Base-by-base conservation (phyloP, 2,888 invertebrate species). In the Tigriopus californicus region DNA sequence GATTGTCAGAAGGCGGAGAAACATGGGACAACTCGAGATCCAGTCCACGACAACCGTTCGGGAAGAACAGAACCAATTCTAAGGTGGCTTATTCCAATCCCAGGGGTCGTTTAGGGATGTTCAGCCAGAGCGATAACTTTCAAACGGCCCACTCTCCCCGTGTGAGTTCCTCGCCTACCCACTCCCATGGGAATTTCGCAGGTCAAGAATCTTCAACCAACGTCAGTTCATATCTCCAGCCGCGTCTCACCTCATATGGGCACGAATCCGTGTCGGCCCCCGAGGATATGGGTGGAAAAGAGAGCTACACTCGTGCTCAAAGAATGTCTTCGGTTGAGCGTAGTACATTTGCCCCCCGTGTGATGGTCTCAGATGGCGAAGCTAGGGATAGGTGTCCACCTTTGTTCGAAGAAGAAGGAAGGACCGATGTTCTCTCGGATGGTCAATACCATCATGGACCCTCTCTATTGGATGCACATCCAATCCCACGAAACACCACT, bases 401-500 rank as follows among this genome's bases (percentile, higher is more conserved):
- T 57, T 44, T 61, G 48, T 41, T 51, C 10, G 57, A 53, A 15
- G 56, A 55, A 47, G 15, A 53, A 52, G 57, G 53, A 53, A 61
- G 58, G 18, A 25, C 54, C 51, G 55, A 59, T 25, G 41, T 22
- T 5, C 5, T 13, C 58, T 51, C 40, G 46, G 58, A 24, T 47
- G 52, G 2, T 61, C 33, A 33, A 33, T 33, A 33, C 33, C 33
- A 62, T 8, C 61, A 62, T 41, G 46, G 46, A n/a, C n/a, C 3
- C 10, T 44, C 25, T 12, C 41, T 56, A 15, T 3, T 53, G 54
- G 52, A n/a, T 15, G 41, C 60, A n/a, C n/a, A 41, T 13, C n/a
- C 33, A 24, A 33, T 18, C 11, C n/a, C 13, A 41, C 18, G 20
- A 44, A 15, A 52, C 24, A 25, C 60, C 49, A 57, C 25, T 24